A percentile compares a stretch with the other conserved stretches of the same genome.
These are phyloP conservation scores for Capromys pilorides DNA, from an alignment of 2,797 vertebrate genomes.

Conservation along the genomic window DNA sequence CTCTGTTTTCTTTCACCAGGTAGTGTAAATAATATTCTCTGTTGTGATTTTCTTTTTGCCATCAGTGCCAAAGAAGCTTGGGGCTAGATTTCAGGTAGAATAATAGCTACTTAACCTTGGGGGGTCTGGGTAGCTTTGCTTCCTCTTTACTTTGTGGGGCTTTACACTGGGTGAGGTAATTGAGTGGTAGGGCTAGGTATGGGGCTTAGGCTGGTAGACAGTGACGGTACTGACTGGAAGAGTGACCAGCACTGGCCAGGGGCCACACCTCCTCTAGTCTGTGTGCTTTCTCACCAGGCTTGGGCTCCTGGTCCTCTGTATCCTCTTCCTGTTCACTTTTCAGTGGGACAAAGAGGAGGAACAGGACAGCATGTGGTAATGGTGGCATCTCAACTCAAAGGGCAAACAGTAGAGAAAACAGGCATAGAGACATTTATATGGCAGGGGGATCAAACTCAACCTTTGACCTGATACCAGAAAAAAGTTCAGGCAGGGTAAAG, in stretches of 20 bases:
- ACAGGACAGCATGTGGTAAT: accelerated
- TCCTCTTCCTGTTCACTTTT: not conserved
- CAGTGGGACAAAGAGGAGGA: not conserved
- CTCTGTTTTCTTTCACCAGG: not conserved
- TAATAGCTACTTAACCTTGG: not conserved
- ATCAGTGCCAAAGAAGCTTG: not conserved
- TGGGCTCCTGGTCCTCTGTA: not conserved
- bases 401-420: not conserved
- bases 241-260: not conserved
- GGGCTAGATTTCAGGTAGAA: not conserved
- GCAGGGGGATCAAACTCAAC: not conserved
- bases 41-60: not conserved
- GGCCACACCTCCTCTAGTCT: not conserved
- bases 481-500: not conserved
- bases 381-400: not conserved
- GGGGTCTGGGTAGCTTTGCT: not conserved
- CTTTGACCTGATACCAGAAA: not conserved
- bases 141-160: not conserved
- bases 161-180: not conserved
- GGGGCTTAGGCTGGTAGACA: not conserved
- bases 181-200: not conserved
- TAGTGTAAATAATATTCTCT: not conserved
- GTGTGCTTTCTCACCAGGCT: not conserved
- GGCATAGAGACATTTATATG: not conserved
- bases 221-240: not conserved